Conservation (phyloP, 2,797 vertebrate species). For the Uromys caudimaculatus region DNA sequence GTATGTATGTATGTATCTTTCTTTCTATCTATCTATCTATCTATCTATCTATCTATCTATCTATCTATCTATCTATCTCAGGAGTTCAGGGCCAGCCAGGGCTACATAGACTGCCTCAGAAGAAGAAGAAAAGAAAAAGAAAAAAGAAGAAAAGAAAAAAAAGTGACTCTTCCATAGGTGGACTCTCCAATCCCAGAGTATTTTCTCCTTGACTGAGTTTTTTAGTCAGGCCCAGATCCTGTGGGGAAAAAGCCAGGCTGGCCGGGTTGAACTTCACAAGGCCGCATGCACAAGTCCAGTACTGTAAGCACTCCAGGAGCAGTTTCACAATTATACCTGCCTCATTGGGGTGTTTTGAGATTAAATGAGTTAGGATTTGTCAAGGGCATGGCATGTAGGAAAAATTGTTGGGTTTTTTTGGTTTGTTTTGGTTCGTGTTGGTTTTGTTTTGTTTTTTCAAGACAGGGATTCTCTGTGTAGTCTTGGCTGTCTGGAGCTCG, state of each 20-base stretch:
- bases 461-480: too few relatives aligned
- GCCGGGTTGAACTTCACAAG: background rate
- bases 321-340: background rate
- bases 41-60: too few relatives aligned
- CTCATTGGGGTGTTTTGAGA: background rate
- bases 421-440: too few relatives aligned
- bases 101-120: background rate
- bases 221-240: background rate
- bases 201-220: background rate
- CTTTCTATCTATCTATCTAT: too few relatives aligned
- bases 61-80: too few relatives aligned
- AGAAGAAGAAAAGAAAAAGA: background rate
- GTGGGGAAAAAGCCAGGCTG: background rate
- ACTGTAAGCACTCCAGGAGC: background rate
- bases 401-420: background rate
- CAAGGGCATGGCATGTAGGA: background rate
- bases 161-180: background rate
- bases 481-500: too few relatives aligned
- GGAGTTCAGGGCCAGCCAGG: background rate
- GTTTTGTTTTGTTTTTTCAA: too few relatives aligned
- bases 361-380: background rate
- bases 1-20: background rate
- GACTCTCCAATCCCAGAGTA: background rate
- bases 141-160: too few relatives aligned
- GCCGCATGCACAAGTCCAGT: background rate